phyloP scores from a whole-genome alignment of 2,888 invertebrate genomes.

The Aphodius sticticus region DNA sequence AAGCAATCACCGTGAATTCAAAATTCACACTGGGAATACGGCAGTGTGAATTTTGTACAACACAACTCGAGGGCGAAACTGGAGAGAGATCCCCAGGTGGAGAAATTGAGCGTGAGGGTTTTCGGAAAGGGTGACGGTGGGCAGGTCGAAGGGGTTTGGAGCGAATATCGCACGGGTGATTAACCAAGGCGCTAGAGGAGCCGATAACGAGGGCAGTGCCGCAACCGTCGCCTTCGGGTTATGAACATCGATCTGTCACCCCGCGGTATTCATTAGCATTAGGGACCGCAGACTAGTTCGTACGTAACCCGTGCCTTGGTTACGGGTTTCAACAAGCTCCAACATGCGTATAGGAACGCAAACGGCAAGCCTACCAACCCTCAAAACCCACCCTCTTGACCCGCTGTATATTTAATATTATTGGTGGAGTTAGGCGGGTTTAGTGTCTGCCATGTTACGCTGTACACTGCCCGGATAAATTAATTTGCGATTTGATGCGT shows the following conservation, averaged over 20 bases:
- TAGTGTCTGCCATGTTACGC: neutral
- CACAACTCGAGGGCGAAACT: neutral
- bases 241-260: constrained; percentile 52
- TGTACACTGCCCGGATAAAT: neutral
- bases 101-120: constrained; percentile 28
- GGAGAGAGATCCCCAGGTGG: neutral
- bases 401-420: neutral
- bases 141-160: constrained; percentile 30
- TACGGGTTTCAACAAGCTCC: neutral
- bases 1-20: neutral
- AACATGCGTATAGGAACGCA: neutral
- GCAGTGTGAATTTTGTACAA: neutral
- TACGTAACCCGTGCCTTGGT: constrained; percentile 14
- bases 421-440: neutral
- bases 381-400: neutral
- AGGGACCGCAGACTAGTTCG: constrained; percentile 26
- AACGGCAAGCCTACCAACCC: neutral
- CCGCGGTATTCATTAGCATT: constrained; percentile 44
- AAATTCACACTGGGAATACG: neutral
- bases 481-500: neutral
- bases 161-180: constrained; percentile 49
- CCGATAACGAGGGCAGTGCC: constrained; percentile 51
- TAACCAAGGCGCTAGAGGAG: constrained; percentile 51
- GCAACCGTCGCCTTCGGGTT: constrained; percentile 43
- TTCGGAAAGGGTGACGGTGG: constrained; percentile 28